These are phyloP conservation scores for Tetramorium alpestre DNA, from an alignment of 1,140 invertebrate species.

Conservation along the genomic window DNA sequence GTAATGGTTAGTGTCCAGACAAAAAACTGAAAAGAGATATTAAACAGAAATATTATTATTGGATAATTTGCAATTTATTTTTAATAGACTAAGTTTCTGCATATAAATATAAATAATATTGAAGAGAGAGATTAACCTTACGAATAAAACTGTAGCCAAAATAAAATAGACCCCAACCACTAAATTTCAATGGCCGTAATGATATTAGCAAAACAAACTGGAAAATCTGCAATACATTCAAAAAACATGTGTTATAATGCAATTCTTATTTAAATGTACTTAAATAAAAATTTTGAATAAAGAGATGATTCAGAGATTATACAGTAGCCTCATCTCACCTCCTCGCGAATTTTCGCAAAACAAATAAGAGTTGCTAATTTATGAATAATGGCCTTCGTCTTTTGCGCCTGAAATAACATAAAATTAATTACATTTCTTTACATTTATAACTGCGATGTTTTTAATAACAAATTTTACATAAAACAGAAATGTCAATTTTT, in stretches of 20 bases:
- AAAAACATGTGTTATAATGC: too few relatives aligned
- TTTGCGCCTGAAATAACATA: neutral
- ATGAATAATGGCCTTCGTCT: neutral
- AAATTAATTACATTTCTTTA: neutral
- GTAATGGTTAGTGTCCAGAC: neutral
- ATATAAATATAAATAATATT: neutral
- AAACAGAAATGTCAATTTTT: neutral
- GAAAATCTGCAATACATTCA: neutral
- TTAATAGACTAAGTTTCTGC: neutral
- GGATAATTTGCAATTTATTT: neutral
- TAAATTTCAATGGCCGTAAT: constrained; percentile 7
- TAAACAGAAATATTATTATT: neutral
- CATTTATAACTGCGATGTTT: neutral
- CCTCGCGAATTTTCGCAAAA: neutral
- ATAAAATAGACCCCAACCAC: neutral
- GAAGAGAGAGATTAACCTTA: constrained; percentile 5
- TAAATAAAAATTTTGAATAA: neutral
- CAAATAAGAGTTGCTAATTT: constrained; percentile 2
- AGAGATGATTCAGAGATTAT: neutral
- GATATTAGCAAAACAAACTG: constrained; percentile 10
- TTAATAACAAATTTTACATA: neutral
- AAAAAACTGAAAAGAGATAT: neutral
- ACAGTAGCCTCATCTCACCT: neutral
- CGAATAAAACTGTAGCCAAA: constrained; percentile 23
- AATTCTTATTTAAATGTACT: neutral